A percentile compares a stretch with the other conserved stretches of the same genome.
Evolutionary conservation across 2,797 vertebrate species (phyloP).

Genomic region (Sardinella longiceps): DNA sequence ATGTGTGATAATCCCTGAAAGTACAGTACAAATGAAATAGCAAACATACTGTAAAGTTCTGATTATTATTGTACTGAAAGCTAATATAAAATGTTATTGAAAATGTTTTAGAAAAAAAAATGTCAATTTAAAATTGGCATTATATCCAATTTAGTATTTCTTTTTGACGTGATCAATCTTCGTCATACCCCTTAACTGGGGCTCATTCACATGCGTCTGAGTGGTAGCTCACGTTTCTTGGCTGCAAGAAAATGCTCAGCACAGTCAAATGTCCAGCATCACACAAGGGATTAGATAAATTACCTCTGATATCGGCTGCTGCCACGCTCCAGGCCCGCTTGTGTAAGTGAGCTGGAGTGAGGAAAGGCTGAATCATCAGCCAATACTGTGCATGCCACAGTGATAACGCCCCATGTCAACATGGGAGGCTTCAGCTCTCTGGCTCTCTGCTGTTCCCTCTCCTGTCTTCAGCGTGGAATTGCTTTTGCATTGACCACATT

Average conservation of each 20-base stretch:
- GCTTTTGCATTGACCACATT: slow-evolving; percentile 50
- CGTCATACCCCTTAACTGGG: neutral
- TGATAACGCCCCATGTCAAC: slow-evolving; percentile 49
- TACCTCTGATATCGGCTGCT: slow-evolving; percentile 48
- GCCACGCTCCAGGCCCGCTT: slow-evolving; percentile 23
- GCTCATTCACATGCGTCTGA: neutral
- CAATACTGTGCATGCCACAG: slow-evolving; percentile 28
- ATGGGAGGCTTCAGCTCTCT: slow-evolving; percentile 45
- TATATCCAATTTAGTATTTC: too few species aligned
- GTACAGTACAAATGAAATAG: too few species aligned
- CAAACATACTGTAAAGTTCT: too few species aligned
- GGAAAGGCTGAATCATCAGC: slow-evolving; percentile 35
- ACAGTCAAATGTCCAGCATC: neutral
- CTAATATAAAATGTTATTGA: too few species aligned
- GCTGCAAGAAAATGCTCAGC: neutral
- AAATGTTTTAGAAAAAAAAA: too few species aligned
- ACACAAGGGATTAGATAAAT: slow-evolving; percentile 49
- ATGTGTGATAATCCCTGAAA: too few species aligned
- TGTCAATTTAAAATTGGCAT: too few species aligned
- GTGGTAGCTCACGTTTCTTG: neutral
- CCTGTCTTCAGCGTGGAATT: slow-evolving; percentile 42
- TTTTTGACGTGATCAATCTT: neutral
- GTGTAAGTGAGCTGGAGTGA: slow-evolving; percentile 35
- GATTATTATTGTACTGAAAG: too few species aligned
- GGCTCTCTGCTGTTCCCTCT: neutral